A percentile compares a stretch with the other conserved stretches of the same genome.
phyloP scores from a whole-genome alignment of 2,888 invertebrate genomes.

The Atethmia centrago region DNA sequence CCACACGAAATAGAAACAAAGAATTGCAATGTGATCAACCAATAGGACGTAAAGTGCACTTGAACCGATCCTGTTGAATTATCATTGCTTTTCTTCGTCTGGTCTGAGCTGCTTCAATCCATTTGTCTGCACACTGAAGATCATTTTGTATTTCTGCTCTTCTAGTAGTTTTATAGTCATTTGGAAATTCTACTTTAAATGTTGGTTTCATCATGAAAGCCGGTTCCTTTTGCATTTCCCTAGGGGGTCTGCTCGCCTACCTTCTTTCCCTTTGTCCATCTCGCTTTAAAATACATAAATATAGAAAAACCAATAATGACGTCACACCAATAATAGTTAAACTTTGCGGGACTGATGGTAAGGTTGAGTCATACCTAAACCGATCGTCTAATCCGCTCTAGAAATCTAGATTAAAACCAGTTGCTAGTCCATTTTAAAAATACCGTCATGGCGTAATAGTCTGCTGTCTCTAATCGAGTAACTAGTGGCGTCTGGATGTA shows the following conservation, averaged over 20 bases:
- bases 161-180: not conserved
- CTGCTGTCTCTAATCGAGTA: constrained; percentile 6
- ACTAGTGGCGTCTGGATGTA: constrained; percentile 1
- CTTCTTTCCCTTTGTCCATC: not conserved
- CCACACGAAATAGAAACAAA: too few species aligned
- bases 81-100: constrained; percentile 16
- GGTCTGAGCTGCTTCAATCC: constrained; percentile 12
- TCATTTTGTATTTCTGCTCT: not conserved
- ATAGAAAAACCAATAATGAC: constrained; percentile 4
- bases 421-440: constrained; percentile 56
- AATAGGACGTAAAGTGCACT: constrained; percentile 12
- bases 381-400: constrained; percentile 50
- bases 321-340: constrained; percentile 23
- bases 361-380: constrained; percentile 45
- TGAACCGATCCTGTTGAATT: constrained; percentile 25
- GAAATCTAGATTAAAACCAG: constrained; percentile 61
- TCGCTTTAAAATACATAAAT: not conserved
- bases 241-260: not conserved
- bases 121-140: constrained; percentile 16
- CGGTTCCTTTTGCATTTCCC: not conserved
- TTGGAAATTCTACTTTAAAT: not conserved
- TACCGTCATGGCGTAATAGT: constrained; percentile 24
- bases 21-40: constrained; percentile 5
- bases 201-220: not conserved
- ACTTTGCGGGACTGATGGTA: constrained; percentile 25